These are phyloP conservation scores for Tetragonula clypearis DNA, from an alignment of 1,140 invertebrate species.

Conservation along the genomic window DNA sequence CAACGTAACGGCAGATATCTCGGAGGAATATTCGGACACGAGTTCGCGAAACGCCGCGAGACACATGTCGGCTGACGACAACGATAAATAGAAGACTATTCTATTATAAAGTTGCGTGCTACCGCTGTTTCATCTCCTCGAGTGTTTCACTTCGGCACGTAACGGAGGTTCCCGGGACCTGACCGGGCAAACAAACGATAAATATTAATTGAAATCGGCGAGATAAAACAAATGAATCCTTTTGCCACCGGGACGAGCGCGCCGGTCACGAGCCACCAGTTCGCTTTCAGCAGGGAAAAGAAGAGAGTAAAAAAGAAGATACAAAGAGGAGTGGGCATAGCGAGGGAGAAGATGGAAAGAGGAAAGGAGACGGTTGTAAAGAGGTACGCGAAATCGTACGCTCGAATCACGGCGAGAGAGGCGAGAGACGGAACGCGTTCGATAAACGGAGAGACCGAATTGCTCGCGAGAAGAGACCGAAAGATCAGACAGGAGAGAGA, in stretches of 20 bases:
- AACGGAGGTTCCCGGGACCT: conserved; percentile 14
- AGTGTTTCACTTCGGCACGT: background rate
- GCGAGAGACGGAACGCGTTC: background rate
- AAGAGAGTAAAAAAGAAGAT: background rate
- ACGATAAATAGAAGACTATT: conserved; percentile 41
- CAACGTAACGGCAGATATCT: conserved; percentile 42
- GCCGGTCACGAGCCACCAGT: conserved; percentile 64
- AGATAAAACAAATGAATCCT: conserved; percentile 69
- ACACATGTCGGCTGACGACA: background rate
- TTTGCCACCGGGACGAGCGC: conserved; percentile 52
- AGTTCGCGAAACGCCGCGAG: conserved; percentile 23
- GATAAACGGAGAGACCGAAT: background rate
- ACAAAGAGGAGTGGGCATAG: background rate
- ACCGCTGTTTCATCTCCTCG: conserved; percentile 11
- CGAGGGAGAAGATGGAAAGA: conserved; percentile 1
- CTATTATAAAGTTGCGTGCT: too few relatives aligned
- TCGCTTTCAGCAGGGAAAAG: background rate
- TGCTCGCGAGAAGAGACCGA: background rate
- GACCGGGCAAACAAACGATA: conserved; percentile 65
- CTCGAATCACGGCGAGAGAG: conserved; percentile 48
- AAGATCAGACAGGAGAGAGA: conserved; percentile 5
- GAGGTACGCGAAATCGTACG: conserved; percentile 48
- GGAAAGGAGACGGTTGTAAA: background rate
- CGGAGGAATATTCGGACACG: conserved; percentile 31
- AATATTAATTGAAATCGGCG: conserved; percentile 72